Percentiles rank a stretch among this genome's conserved stretches.
Conservation (phyloP, 2,888 invertebrate species). For the Campoletis raptor region DNA sequence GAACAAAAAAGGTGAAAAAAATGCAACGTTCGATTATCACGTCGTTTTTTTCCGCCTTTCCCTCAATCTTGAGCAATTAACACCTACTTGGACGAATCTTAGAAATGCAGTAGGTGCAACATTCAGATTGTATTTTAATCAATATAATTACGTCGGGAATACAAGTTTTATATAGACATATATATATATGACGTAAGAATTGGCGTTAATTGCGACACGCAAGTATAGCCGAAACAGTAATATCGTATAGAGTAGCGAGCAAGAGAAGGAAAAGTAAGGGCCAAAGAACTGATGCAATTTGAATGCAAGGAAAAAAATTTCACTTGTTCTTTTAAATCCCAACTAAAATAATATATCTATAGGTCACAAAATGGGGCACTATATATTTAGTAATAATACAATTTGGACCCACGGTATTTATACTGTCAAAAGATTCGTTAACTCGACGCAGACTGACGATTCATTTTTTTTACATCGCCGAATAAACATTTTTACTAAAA, state of each 20-base stretch:
- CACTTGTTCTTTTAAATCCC: neutral
- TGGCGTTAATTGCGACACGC: constrained; percentile 41
- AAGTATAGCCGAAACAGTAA: neutral
- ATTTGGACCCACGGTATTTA: neutral
- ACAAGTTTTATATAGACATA: neutral
- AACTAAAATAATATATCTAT: neutral
- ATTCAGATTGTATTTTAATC: neutral
- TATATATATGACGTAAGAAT: constrained; percentile 39
- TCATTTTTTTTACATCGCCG: neutral
- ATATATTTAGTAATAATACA: neutral
- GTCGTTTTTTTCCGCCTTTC: neutral
- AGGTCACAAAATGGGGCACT: neutral
- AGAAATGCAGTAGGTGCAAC: constrained; percentile 10
- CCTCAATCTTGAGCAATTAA: neutral
- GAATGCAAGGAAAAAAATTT: neutral
- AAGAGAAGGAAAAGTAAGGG: neutral
- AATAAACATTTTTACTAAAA: neutral
- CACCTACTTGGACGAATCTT: neutral
- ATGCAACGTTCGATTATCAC: neutral
- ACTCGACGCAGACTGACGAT: neutral
- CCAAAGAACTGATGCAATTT: neutral
- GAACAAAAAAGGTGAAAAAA: neutral
- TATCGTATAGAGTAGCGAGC: neutral
- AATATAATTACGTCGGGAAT: neutral
- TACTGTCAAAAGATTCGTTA: neutral